These are phyloP conservation scores for Zelostemma sp. DNA, from an alignment of 1,140 invertebrate genomes.

Conservation along the genomic window DNA sequence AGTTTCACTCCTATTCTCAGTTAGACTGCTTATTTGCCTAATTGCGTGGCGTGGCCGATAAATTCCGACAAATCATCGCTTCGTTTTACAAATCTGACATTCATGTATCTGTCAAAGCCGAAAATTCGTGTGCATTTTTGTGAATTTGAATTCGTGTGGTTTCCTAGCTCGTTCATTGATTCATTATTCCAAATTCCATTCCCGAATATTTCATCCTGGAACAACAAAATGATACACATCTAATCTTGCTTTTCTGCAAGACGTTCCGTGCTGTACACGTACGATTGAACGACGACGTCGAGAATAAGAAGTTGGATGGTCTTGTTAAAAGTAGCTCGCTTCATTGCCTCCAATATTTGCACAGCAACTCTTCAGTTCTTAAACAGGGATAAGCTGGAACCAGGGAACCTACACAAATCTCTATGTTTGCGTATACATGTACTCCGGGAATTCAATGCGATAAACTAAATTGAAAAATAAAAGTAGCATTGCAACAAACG, in stretches of 20 bases:
- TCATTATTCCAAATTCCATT: too few relatives aligned
- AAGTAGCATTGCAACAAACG: too few relatives aligned
- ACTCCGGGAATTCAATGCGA: too few relatives aligned
- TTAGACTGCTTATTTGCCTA: slow-evolving; percentile 68
- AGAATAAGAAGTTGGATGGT: slow-evolving; percentile 41
- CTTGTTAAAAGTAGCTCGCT: slow-evolving; percentile 60
- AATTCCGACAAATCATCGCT: slow-evolving; percentile 63
- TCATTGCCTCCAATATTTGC: slow-evolving; percentile 63
- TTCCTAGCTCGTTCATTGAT: too few relatives aligned
- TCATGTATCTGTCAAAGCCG: slow-evolving; percentile 26
- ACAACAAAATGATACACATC: not conserved
- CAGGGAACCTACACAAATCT: too few relatives aligned
- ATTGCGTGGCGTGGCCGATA: slow-evolving; percentile 62
- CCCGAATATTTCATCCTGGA: too few relatives aligned
- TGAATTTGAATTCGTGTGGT: too few relatives aligned
- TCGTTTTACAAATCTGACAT: slow-evolving; percentile 47
- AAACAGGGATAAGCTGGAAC: slow-evolving; percentile 40
- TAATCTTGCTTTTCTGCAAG: too few relatives aligned
- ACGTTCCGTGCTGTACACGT: too few relatives aligned
- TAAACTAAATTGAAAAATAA: too few relatives aligned
- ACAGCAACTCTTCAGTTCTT: slow-evolving; percentile 50
- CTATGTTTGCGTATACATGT: not conserved
- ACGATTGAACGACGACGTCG: slow-evolving; percentile 12
- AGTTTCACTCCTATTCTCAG: slow-evolving; percentile 54
- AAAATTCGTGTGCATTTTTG: slow-evolving; percentile 24